These are phyloP conservation scores for Drosophila saltans DNA, from an alignment of 1,140 invertebrate species.

Conservation along the genomic window DNA sequence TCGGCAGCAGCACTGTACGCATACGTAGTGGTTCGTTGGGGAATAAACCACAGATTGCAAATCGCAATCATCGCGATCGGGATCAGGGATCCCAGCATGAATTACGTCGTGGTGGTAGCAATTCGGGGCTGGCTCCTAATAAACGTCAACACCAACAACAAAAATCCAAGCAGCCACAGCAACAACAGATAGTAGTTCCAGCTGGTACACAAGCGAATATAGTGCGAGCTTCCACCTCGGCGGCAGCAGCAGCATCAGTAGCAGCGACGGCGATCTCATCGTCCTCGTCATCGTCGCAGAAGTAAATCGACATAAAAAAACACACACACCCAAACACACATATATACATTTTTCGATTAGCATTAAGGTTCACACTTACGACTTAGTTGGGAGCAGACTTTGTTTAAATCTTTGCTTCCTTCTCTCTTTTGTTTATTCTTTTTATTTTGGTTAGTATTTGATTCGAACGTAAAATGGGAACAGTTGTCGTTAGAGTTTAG, in stretches of 20 bases:
- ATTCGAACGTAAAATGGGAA: conserved; percentile 65
- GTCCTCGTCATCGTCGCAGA: conserved; percentile 67
- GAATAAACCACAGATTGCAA: conserved; percentile 76
- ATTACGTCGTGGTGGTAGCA: conserved; percentile 72
- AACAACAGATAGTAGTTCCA: conserved; percentile 24
- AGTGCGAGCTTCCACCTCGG: conserved; percentile 45
- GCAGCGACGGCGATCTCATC: conserved; percentile 30
- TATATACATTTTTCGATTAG: conserved; percentile 55
- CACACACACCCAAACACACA: conserved; percentile 22
- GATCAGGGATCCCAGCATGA: conserved; percentile 73
- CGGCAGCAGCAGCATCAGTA: conserved; percentile 40
- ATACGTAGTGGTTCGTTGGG: conserved; percentile 80
- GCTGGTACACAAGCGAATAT: conserved; percentile 49
- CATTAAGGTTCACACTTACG: conserved; percentile 63
- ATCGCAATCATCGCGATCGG: conserved; percentile 62
- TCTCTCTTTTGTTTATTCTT: conserved; percentile 71
- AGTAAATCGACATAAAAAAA: conserved; percentile 49
- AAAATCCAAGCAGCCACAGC: conserved; percentile 43
- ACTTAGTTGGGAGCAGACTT: conserved; percentile 51
- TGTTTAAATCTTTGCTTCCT: conserved; percentile 26
- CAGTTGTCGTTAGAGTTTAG: conserved; percentile 69
- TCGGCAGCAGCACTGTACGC: conserved; percentile 83
- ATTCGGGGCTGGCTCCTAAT: conserved; percentile 66
- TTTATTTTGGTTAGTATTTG: conserved; percentile 64
- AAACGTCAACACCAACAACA: conserved; percentile 60